Conservation (phyloP, 2,113 vertebrate genomes). For the Stercorarius parasiticus region DNA sequence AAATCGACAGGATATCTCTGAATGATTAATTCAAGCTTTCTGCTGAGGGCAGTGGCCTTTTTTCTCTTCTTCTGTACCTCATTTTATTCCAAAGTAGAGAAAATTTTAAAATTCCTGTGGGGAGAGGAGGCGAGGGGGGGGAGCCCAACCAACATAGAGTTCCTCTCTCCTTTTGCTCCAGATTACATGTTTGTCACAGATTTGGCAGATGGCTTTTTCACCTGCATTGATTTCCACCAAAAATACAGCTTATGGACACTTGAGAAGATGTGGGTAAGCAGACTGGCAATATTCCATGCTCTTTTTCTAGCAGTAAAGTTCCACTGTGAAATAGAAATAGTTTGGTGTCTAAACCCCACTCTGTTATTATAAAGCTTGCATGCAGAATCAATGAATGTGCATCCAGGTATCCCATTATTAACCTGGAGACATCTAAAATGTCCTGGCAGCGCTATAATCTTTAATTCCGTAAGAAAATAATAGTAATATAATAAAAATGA, state of each 20-base stretch:
- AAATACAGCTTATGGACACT: background rate
- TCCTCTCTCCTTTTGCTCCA: background rate
- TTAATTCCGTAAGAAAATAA: background rate
- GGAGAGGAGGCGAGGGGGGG: no score
- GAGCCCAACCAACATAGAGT: background rate
- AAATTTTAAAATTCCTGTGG: background rate
- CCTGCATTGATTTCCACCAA: background rate
- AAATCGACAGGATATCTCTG: background rate
- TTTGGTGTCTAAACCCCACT: background rate
- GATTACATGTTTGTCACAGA: background rate
- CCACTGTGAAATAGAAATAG: background rate
- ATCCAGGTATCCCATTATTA: background rate
- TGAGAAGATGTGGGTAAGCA: background rate
- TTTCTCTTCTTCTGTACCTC: background rate
- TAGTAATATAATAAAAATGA: background rate
- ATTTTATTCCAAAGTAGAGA: background rate
- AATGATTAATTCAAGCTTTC: background rate
- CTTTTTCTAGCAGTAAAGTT: background rate
- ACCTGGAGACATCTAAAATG: background rate
- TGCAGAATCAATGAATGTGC: background rate
- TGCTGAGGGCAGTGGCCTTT: background rate
- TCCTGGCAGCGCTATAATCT: background rate
- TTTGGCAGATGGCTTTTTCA: background rate
- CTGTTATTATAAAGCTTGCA: background rate
- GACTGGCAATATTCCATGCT: background rate